These are phyloP conservation scores for Verasper variegatus DNA, from an alignment of 2,113 vertebrate species.

Conservation along the genomic window DNA sequence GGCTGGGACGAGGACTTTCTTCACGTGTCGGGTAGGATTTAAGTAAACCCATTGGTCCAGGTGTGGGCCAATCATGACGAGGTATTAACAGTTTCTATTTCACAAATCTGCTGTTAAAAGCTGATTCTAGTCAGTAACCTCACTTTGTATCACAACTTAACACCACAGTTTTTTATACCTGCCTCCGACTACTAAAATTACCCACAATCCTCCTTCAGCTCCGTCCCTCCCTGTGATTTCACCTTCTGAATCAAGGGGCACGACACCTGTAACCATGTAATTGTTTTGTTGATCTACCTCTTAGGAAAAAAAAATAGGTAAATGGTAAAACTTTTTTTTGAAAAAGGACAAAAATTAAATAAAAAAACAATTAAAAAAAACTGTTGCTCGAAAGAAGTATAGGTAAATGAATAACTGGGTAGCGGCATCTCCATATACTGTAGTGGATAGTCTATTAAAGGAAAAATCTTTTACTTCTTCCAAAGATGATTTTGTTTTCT, in stretches of 20 bases:
- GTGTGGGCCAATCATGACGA: background rate
- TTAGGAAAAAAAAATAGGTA: slow-evolving; percentile 87
- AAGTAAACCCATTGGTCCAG: slow-evolving; percentile 17
- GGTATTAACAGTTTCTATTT: slow-evolving; percentile 1
- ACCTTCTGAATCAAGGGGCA: slow-evolving; percentile 73
- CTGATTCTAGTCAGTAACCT: background rate
- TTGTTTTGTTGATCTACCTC: slow-evolving; percentile 96
- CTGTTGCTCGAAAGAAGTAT: slow-evolving; percentile 76
- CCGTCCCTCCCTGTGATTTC: slow-evolving; percentile 48
- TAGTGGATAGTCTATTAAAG: slow-evolving; percentile 87
- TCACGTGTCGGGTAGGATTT: background rate
- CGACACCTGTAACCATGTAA: slow-evolving; percentile 77
- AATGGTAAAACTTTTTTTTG: slow-evolving; percentile 61
- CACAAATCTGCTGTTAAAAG: slow-evolving; percentile 8
- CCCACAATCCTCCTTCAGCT: slow-evolving; percentile 43
- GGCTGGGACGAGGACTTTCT: slow-evolving; percentile 14
- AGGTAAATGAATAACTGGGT: slow-evolving; percentile 87
- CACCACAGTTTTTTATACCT: background rate
- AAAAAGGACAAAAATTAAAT: slow-evolving; percentile 78
- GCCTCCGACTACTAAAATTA: slow-evolving; percentile 5
- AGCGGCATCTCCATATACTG: slow-evolving; percentile 89
- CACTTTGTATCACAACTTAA: slow-evolving; percentile 1
- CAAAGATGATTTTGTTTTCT: slow-evolving; percentile 88
- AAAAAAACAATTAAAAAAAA: slow-evolving; percentile 68
- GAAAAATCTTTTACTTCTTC: slow-evolving; percentile 83